A percentile compares a stretch with the other conserved stretches of the same genome.
These are phyloP conservation scores for Etheostoma spectabile DNA, from an alignment of 2,113 vertebrate genomes.

Conservation along the genomic window DNA sequence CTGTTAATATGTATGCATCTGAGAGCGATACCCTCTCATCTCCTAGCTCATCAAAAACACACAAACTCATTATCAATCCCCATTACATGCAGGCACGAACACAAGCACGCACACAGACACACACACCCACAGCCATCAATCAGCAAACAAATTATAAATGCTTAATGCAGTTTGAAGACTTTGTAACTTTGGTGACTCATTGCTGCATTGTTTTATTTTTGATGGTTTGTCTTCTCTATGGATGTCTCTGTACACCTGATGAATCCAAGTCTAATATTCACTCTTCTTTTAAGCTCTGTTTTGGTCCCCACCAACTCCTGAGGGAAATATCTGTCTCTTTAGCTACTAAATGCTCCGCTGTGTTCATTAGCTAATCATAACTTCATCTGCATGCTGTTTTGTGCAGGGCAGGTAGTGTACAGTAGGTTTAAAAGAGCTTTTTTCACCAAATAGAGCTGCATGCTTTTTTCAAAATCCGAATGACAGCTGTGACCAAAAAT, in stretches of 20 bases:
- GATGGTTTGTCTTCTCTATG: not conserved
- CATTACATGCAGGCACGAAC: slow-evolving; percentile 36
- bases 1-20: slow-evolving; percentile 71
- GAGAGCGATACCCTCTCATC: slow-evolving; percentile 65
- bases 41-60: slow-evolving; percentile 75
- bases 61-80: slow-evolving; percentile 72
- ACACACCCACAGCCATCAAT: slow-evolving; percentile 25
- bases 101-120: slow-evolving; percentile 4
- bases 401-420: not conserved
- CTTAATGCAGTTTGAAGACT: slow-evolving; percentile 51
- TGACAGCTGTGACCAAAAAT: not conserved
- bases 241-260: too few species aligned
- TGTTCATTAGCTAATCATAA: not conserved
- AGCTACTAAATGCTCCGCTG: too few species aligned
- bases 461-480: not conserved
- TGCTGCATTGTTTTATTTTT: slow-evolving; percentile 22
- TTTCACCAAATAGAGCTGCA: not conserved
- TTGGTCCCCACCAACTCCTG: too few species aligned
- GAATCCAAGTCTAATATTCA: too few species aligned
- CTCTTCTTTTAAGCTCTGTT: too few species aligned
- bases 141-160: slow-evolving; percentile 57
- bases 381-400: not conserved
- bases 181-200: slow-evolving; percentile 45
- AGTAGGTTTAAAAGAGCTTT: not conserved
- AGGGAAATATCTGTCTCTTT: too few species aligned